Conservation (phyloP, 2,797 vertebrate genomes). For the Phrynocephalus vlangalii region DNA sequence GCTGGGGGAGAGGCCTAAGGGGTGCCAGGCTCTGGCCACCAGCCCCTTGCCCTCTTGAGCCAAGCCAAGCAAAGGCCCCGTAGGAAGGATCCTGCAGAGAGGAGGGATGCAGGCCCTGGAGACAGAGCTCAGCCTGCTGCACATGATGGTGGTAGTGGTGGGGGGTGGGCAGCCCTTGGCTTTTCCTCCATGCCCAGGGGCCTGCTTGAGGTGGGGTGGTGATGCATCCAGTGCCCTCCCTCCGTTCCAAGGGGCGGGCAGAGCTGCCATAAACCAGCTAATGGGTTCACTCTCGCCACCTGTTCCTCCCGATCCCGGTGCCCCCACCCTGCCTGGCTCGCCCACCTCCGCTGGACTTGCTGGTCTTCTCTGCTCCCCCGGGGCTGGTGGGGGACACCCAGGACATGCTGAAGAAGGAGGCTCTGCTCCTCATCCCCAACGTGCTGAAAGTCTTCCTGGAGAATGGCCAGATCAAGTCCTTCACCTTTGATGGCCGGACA, state of each 20-base stretch:
- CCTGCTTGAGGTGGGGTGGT: no score
- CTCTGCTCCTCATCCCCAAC: constrained; percentile 97
- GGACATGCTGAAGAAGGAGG: constrained; percentile 98
- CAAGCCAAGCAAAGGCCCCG: no score
- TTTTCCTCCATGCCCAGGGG: no score
- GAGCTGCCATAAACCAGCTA: accelerated
- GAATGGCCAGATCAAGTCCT: constrained; percentile 99
- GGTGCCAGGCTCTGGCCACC: no score
- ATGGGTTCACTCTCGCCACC: not conserved
- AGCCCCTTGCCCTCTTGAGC: no score
- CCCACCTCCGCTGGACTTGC: constrained; percentile 27
- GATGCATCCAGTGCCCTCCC: no score
- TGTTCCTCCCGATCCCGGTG: not conserved
- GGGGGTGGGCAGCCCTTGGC: no score
- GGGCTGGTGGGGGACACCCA: constrained; percentile 37
- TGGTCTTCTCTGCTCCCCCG: not conserved
- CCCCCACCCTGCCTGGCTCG: constrained; percentile 24
- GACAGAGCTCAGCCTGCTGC: no score
- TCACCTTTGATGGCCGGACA: constrained; percentile 97
- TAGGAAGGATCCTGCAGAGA: no score
- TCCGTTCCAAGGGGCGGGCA: not conserved
- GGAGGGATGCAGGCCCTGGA: no score
- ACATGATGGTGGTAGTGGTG: no score
- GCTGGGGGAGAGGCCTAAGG: no score
- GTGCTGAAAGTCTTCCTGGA: constrained; percentile 99